Evolutionary conservation across 2,113 vertebrate genomes (phyloP).

Genomic region (Dinomys branickii): DNA sequence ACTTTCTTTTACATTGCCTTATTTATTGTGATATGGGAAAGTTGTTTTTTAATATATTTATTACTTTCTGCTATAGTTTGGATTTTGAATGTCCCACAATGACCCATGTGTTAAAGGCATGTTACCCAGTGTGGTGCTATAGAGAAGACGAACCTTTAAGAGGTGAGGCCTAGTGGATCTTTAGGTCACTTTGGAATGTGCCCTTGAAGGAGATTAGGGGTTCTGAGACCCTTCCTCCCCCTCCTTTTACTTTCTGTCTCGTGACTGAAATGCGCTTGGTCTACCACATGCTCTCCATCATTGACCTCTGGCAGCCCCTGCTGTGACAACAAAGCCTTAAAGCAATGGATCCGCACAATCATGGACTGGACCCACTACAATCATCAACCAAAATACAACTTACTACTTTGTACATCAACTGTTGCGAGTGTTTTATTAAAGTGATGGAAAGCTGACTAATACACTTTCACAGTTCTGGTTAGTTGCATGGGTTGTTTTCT

Average conservation of each 20-base stretch:
- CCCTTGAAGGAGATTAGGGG: neutral
- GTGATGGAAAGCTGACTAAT: neutral
- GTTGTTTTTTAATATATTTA: neutral
- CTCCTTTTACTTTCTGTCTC: neutral
- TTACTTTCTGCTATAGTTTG: neutral
- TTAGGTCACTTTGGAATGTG: neutral
- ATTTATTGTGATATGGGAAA: neutral
- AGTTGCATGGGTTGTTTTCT: constrained; percentile 24
- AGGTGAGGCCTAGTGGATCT: neutral
- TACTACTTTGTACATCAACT: neutral
- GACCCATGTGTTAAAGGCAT: neutral
- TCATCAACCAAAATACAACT: neutral
- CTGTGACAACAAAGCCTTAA: neutral
- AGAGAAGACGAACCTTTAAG: neutral
- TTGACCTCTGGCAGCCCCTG: neutral
- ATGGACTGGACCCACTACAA: neutral
- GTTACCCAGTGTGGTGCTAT: neutral
- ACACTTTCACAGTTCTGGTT: neutral
- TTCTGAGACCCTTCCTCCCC: neutral
- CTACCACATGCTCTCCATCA: neutral
- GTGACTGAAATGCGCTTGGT: neutral
- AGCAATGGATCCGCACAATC: neutral
- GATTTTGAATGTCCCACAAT: neutral
- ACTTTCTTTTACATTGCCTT: neutral
- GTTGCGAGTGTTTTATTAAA: neutral